Evolutionary conservation across 2,797 vertebrate genomes (phyloP).

Genomic region (Sebastes kiyomatsui): DNA sequence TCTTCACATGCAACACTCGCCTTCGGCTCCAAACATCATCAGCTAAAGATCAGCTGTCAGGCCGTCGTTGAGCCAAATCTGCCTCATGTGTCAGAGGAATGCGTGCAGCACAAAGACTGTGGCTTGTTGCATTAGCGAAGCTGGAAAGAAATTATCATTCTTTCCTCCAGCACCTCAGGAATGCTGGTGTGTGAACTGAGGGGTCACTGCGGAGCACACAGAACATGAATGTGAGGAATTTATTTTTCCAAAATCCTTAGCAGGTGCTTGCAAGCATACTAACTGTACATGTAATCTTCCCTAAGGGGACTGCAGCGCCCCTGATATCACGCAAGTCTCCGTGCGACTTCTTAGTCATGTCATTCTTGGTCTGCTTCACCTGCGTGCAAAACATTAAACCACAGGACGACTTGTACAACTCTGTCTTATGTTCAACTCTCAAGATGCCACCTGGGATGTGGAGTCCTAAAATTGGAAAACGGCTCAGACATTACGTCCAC

Average conservation of each 20-base stretch:
- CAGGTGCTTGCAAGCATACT: constrained; percentile 64
- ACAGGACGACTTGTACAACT: background rate
- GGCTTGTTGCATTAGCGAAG: constrained; percentile 50
- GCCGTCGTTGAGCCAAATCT: constrained; percentile 44
- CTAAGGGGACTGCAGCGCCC: constrained; percentile 25
- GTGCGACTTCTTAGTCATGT: constrained; percentile 18
- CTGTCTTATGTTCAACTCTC: background rate
- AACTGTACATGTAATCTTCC: constrained; percentile 54
- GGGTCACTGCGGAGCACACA: constrained; percentile 49
- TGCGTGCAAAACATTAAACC: constrained; percentile 26
- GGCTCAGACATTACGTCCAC: background rate
- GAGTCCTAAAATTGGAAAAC: constrained; percentile 31
- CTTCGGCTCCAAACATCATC: constrained; percentile 36
- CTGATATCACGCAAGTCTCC: constrained; percentile 39
- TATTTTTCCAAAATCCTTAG: constrained; percentile 62
- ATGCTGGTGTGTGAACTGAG: constrained; percentile 67
- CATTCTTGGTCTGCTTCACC: constrained; percentile 2
- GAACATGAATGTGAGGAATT: constrained; percentile 65
- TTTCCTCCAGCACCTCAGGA: constrained; percentile 53
- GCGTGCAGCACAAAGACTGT: constrained; percentile 39
- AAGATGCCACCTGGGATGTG: constrained; percentile 18
- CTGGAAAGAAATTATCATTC: constrained; percentile 55
- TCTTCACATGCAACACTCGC: background rate
- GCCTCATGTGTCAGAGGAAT: constrained; percentile 65
- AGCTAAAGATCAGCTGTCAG: constrained; percentile 56